phyloP scores from a whole-genome alignment of 2,888 invertebrate genomes.

The Stomorhina lunata region DNA sequence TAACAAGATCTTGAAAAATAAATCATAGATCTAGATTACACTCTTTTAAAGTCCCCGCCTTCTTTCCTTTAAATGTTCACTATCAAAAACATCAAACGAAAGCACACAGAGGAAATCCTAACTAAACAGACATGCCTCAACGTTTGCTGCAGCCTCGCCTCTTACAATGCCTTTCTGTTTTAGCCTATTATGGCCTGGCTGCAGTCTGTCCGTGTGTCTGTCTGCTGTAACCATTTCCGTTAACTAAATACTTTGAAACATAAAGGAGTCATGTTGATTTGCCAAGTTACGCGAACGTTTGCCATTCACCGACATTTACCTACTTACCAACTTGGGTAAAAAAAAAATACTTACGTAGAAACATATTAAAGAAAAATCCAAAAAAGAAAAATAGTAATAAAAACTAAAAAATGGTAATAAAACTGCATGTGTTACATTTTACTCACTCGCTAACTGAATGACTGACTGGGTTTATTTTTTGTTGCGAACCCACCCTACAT shows the following conservation, averaged over 20 bases:
- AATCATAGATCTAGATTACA: too few relatives aligned
- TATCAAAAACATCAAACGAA: neutral
- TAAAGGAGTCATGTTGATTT: slow-evolving; percentile 57
- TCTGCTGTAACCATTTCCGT: slow-evolving; percentile 51
- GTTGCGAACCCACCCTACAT: slow-evolving; percentile 10
- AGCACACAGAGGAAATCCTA: neutral
- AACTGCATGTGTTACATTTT: slow-evolving; percentile 1
- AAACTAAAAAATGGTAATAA: neutral
- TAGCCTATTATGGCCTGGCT: neutral
- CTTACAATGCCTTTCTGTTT: neutral
- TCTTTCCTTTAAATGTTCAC: neutral
- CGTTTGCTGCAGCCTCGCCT: slow-evolving; percentile 36
- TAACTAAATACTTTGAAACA: slow-evolving; percentile 55
- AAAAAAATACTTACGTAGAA: neutral
- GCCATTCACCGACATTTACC: slow-evolving; percentile 29
- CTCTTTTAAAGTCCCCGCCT: neutral
- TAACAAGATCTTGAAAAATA: too few relatives aligned
- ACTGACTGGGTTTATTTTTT: neutral
- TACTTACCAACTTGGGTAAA: too few relatives aligned
- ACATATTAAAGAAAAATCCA: slow-evolving; percentile 6
- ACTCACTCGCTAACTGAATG: too few relatives aligned
- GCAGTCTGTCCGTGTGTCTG: neutral
- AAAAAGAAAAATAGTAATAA: neutral
- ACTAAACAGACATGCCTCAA: neutral
- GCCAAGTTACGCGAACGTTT: slow-evolving; percentile 55